Percentiles rank a stretch among this genome's conserved stretches.
phyloP scores from a whole-genome alignment of 1,140 invertebrate species.

The Carposina sasakii region DNA sequence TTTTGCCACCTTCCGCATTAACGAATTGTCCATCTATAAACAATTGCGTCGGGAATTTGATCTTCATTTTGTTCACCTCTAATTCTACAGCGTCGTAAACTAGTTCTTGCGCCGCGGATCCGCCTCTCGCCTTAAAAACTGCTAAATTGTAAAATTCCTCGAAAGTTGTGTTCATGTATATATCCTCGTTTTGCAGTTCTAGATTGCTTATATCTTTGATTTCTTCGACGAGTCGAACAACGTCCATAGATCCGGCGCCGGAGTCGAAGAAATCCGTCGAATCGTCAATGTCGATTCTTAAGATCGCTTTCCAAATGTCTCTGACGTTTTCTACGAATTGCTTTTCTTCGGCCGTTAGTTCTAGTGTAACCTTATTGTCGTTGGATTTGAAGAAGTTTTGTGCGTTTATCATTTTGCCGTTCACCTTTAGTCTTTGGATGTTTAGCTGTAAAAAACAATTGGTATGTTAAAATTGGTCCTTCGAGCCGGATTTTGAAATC shows the following conservation, averaged over 20 bases:
- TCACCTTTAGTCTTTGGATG: constrained; percentile 80
- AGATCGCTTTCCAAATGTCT: constrained; percentile 88
- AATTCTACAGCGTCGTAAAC: constrained; percentile 83
- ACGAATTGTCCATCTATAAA: constrained; percentile 95
- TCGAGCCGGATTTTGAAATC: too few relatives aligned
- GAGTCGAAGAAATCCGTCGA: constrained; percentile 93
- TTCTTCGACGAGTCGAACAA: constrained; percentile 94
- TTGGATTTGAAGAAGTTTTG: constrained; percentile 83
- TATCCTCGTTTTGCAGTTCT: constrained; percentile 88
- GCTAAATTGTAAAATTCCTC: constrained; percentile 83
- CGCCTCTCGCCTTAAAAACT: constrained; percentile 79
- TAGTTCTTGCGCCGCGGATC: constrained; percentile 65
- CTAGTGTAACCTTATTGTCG: constrained; percentile 74
- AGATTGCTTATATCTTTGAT: constrained; percentile 87
- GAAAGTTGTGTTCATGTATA: constrained; percentile 94
- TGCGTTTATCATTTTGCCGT: constrained; percentile 89
- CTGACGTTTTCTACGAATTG: constrained; percentile 75
- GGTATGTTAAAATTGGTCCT: too few relatives aligned
- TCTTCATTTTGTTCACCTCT: constrained; percentile 86
- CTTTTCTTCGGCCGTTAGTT: constrained; percentile 86
- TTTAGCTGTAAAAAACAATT: constrained; percentile 70
- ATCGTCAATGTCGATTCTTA: constrained; percentile 83
- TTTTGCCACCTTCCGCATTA: constrained; percentile 79
- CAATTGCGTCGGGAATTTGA: constrained; percentile 89
- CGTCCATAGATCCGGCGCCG: constrained; percentile 97